These are phyloP conservation scores for Theocolax elegans DNA, from an alignment of 1,140 invertebrate genomes.

Conservation along the genomic window DNA sequence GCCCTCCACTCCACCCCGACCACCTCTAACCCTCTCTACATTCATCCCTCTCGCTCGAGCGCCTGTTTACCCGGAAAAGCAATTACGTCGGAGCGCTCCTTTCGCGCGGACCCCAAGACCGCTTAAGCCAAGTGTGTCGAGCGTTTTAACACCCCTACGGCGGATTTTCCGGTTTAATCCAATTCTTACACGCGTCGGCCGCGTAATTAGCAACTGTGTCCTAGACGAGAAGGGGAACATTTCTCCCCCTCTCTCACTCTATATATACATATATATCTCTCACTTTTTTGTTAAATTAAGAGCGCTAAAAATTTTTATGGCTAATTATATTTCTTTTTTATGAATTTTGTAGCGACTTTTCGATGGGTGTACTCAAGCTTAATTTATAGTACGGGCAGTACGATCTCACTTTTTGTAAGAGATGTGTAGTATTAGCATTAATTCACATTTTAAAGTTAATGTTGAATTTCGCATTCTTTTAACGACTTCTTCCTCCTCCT, in stretches of 20 bases:
- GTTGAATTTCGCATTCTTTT: no score
- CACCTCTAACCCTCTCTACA: conserved; percentile 20
- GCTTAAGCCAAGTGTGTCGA: conserved; percentile 20
- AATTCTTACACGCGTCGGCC: conserved; percentile 28
- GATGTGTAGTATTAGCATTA: no score
- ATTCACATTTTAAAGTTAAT: no score
- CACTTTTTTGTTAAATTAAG: no score
- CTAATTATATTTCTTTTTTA: no score
- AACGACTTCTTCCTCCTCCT: no score
- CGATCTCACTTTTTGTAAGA: no score
- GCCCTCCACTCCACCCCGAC: conserved; percentile 24
- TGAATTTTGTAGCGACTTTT: no score
- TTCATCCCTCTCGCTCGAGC: conserved; percentile 25
- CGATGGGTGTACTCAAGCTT: no score
- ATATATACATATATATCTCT: no score
- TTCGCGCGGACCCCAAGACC: conserved; percentile 33
- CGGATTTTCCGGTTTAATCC: conserved; percentile 39
- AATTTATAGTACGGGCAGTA: no score
- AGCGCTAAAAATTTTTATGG: no score
- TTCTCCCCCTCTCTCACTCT: not conserved
- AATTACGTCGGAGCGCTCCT: conserved; percentile 53
- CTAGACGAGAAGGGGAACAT: conserved; percentile 8
- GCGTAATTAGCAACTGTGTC: conserved; percentile 44
- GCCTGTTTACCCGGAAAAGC: conserved; percentile 59
- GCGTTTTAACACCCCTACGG: not conserved